Conservation (phyloP, 2,113 vertebrate species). For the Trachemys scripta region DNA sequence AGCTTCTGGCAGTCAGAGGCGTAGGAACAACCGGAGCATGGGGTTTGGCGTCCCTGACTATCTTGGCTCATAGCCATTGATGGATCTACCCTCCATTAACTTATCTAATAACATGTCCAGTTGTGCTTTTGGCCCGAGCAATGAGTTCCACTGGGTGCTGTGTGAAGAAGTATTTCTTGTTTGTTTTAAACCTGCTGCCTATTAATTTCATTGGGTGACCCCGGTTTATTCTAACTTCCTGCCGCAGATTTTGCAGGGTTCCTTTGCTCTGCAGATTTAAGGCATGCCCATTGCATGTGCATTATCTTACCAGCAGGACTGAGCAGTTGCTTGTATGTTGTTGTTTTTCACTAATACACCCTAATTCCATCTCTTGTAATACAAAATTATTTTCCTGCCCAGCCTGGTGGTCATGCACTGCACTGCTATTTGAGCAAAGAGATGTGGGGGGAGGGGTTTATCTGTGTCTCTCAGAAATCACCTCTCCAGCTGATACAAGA, state of each 20-base stretch:
- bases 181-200: not conserved
- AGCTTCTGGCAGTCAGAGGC: not conserved
- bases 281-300: fast-evolving
- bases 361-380: fast-evolving
- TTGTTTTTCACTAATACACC: not conserved
- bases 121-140: not conserved
- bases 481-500: not conserved
- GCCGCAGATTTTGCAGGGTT: not conserved
- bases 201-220: not conserved
- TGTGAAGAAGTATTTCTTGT: not conserved
- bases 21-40: not conserved
- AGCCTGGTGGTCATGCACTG: not conserved
- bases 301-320: not conserved
- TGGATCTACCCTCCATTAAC: not conserved
- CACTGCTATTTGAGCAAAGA: not conserved
- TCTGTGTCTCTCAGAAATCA: not conserved
- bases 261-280: not conserved
- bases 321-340: fast-evolving
- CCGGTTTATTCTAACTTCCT: fast-evolving
- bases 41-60: not conserved
- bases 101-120: no score
- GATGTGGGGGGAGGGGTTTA: not conserved
- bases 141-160: not conserved
- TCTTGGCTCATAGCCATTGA: not conserved
- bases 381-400: no score